phyloP scores from a whole-genome alignment of 1,140 invertebrate genomes.

The Cherax destructor region DNA sequence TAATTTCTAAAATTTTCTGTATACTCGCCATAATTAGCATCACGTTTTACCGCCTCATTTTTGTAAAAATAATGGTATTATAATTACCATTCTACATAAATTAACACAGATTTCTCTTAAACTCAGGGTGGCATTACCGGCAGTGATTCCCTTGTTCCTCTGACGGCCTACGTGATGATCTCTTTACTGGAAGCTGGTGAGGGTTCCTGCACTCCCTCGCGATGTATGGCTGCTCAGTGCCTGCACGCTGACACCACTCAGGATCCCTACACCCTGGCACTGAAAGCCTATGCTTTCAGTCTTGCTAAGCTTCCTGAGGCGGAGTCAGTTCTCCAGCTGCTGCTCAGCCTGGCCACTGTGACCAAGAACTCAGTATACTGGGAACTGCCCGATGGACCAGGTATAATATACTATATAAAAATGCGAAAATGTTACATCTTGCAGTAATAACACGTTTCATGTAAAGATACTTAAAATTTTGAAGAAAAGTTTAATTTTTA shows the following conservation, averaged over 20 bases:
- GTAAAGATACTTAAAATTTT: neutral
- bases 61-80: neutral
- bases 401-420: neutral
- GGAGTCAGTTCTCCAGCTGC: conserved; percentile 14
- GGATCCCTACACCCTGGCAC: conserved; percentile 86
- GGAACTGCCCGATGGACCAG: conserved; percentile 26
- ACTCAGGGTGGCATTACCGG: neutral
- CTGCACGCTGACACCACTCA: conserved; percentile 70
- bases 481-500: neutral
- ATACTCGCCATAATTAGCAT: neutral
- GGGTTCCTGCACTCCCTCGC: neutral
- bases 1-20: neutral
- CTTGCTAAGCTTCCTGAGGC: conserved; percentile 83
- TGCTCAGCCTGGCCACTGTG: conserved; percentile 23
- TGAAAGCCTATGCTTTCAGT: conserved; percentile 86
- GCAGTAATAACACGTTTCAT: neutral
- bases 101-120: neutral
- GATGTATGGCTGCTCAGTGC: neutral
- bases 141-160: neutral
- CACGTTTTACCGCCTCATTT: neutral
- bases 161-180: neutral
- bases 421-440: neutral
- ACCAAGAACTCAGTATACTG: conserved; percentile 23
- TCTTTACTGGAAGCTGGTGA: neutral
- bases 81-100: neutral